A percentile compares a stretch with the other conserved stretches of the same genome.
Conservation (phyloP, 1,140 invertebrate genomes). For the Augochlora pura region DNA sequence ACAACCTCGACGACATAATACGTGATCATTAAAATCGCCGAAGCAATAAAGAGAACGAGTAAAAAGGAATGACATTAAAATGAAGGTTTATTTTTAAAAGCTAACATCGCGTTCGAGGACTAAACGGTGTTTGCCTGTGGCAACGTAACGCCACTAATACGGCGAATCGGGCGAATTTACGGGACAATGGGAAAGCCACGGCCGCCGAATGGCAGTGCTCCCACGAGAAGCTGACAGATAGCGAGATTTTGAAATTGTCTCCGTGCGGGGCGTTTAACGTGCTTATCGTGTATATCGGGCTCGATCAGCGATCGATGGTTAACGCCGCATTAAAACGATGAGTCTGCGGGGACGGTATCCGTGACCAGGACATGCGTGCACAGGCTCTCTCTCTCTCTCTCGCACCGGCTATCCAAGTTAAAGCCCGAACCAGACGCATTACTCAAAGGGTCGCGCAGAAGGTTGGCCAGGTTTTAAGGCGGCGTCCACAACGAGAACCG, state of each 20-base stretch:
- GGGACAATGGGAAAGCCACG: too few species aligned
- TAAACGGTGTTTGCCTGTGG: too few species aligned
- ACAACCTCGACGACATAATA: too few species aligned
- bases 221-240: background rate
- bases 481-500: conserved; percentile 7
- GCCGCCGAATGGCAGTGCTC: background rate
- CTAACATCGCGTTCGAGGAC: too few species aligned
- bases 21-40: too few species aligned
- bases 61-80: too few species aligned
- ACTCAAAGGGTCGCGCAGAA: conserved; percentile 51
- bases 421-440: conserved; percentile 58
- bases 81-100: too few species aligned
- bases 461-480: conserved; percentile 32
- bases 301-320: conserved; percentile 46
- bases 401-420: conserved; percentile 42
- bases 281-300: conserved; percentile 33
- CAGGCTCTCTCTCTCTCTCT: too few species aligned
- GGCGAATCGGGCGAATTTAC: too few species aligned
- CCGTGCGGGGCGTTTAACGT: background rate
- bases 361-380: conserved; percentile 26
- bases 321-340: conserved; percentile 56
- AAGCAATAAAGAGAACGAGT: too few species aligned
- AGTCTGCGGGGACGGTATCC: conserved; percentile 55
- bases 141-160: too few species aligned
- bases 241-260: conserved; percentile 5